Conservation (phyloP, 2,888 invertebrate genomes). For the Himalopsyche tibetana region DNA sequence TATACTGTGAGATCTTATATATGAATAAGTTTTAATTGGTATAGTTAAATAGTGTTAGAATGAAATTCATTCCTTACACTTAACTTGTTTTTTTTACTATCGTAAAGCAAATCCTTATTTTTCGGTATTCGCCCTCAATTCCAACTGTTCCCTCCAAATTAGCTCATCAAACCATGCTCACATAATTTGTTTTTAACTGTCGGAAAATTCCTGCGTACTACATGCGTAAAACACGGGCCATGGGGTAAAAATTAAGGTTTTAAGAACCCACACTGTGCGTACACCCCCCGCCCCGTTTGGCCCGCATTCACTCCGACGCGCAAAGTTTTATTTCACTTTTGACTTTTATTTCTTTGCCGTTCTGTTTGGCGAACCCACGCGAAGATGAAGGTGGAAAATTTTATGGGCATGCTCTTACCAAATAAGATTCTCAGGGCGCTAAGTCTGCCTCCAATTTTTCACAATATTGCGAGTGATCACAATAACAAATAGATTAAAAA, state of each 20-base stretch:
- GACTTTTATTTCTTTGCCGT: conserved; percentile 57
- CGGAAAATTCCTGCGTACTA: conserved; percentile 13
- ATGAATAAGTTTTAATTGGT: no score
- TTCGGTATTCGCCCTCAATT: conserved; percentile 5
- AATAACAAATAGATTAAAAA: no score
- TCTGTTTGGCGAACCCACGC: conserved; percentile 50
- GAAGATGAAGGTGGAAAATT: conserved; percentile 59
- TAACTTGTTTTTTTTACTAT: neutral
- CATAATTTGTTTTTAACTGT: conserved; percentile 40
- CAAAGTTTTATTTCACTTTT: conserved; percentile 60
- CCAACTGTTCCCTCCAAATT: conserved; percentile 23
- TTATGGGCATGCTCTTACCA: conserved; percentile 59
- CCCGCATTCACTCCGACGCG: conserved; percentile 41
- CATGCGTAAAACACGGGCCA: conserved; percentile 32
- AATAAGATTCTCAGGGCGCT: conserved; percentile 54
- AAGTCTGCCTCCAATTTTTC: neutral
- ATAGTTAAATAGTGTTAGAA: no score
- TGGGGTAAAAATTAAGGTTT: conserved; percentile 42
- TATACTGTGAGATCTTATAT: no score
- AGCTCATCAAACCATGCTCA: conserved; percentile 36
- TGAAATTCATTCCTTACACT: neutral
- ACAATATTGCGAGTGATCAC: neutral
- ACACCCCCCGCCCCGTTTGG: neutral
- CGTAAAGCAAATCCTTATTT: conserved; percentile 1
- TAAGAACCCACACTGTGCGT: conserved; percentile 29